A percentile compares a stretch with the other conserved stretches of the same genome.
These are phyloP conservation scores for Netelia virgata DNA, from an alignment of 2,888 invertebrate genomes.

Conservation along the genomic window DNA sequence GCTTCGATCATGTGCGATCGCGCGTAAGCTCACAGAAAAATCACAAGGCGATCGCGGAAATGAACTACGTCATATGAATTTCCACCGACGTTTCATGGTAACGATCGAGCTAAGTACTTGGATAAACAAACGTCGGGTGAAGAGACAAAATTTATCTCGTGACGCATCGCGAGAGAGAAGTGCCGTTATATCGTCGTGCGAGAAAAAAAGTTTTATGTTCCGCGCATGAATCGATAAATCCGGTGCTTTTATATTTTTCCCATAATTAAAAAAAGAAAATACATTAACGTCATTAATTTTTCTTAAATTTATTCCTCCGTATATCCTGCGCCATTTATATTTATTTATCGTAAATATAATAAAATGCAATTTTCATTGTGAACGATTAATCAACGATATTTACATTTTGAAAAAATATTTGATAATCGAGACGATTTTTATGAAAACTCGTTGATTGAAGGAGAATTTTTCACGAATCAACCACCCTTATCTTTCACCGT, in stretches of 20 bases:
- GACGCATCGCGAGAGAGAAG: neutral
- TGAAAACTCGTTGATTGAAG: too few species aligned
- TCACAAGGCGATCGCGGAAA: constrained; percentile 27
- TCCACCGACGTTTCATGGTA: neutral
- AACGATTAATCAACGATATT: too few species aligned
- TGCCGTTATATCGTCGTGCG: neutral
- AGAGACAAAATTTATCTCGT: constrained; percentile 33
- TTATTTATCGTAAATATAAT: too few species aligned
- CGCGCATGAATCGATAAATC: neutral
- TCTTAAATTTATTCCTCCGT: too few species aligned
- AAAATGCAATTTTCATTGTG: too few species aligned
- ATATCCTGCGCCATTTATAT: too few species aligned
- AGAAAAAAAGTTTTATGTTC: neutral
- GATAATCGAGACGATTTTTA: too few species aligned
- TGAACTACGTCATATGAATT: constrained; percentile 32
- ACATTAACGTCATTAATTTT: too few species aligned
- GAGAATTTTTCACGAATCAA: neutral
- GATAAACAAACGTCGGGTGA: constrained; percentile 28
- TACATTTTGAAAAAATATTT: too few species aligned
- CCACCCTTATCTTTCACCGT: neutral
- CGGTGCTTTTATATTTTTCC: neutral
- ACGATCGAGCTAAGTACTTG: constrained; percentile 29
- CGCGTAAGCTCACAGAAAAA: neutral
- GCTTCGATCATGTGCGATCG: neutral
- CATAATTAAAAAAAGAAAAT: neutral